These are phyloP conservation scores for Gyrodactylus bullatarudis DNA, from an alignment of 1,140 invertebrate species.

Conservation along the genomic window DNA sequence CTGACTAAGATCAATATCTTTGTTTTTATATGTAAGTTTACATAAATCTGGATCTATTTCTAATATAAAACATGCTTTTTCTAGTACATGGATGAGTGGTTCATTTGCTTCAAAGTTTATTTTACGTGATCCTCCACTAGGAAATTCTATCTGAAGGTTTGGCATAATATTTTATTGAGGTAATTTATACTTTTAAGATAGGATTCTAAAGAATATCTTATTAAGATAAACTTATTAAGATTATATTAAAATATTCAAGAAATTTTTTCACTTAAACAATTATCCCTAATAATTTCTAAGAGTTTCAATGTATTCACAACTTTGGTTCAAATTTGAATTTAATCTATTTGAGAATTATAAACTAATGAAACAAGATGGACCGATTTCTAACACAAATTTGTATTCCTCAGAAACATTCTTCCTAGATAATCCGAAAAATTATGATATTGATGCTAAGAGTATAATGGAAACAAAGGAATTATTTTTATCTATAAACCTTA, in stretches of 20 bases:
- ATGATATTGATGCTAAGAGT: no score
- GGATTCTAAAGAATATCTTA: background rate
- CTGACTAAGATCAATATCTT: background rate
- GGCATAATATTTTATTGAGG: background rate
- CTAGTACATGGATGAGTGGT: background rate
- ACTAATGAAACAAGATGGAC: no score
- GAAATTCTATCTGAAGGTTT: background rate
- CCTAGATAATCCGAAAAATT: no score
- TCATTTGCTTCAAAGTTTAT: background rate
- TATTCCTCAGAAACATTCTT: no score
- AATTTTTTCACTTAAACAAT: background rate
- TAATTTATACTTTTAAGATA: background rate
- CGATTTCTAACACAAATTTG: no score
- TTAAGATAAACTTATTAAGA: background rate
- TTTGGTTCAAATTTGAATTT: no score
- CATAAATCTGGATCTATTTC: background rate
- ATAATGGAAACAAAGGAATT: no score
- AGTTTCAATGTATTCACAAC: no score
- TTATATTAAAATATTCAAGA: background rate
- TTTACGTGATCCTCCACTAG: background rate
- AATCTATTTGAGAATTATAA: no score
- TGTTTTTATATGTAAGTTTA: background rate
- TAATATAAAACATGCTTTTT: background rate
- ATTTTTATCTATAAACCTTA: no score
- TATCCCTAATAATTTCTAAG: no score